Evolutionary conservation across 2,113 vertebrate species (phyloP).

Genomic region (Actinemys pallida): DNA sequence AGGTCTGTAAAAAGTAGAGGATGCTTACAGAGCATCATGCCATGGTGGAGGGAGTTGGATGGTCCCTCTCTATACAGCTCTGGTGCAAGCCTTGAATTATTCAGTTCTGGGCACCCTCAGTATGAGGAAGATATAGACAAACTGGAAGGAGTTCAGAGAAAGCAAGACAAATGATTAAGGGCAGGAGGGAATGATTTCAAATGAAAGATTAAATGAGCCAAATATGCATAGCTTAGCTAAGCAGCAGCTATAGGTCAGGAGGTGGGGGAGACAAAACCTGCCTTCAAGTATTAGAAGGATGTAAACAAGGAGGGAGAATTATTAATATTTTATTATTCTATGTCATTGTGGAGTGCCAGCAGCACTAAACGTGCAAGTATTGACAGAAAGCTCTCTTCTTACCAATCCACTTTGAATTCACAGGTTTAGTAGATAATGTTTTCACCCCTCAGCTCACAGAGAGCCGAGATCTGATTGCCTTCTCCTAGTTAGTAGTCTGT

Average conservation of each 20-base stretch:
- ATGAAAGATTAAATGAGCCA: conserved; percentile 46
- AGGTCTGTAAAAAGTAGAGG: neutral
- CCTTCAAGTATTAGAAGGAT: neutral
- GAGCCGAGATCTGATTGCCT: neutral
- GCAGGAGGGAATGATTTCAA: conserved; percentile 51
- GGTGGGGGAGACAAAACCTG: neutral
- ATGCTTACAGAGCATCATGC: neutral
- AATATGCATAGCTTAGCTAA: conserved; percentile 10
- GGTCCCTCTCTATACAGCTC: neutral
- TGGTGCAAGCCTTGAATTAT: neutral
- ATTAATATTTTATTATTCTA: neutral
- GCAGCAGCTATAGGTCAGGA: neutral
- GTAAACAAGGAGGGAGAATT: neutral
- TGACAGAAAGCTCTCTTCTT: neutral
- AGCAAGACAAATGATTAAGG: conserved; percentile 34
- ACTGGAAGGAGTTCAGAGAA: conserved; percentile 32
- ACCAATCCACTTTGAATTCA: neutral
- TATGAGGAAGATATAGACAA: neutral
- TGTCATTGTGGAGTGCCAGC: neutral
- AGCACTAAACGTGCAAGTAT: neutral
- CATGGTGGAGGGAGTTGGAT: neutral
- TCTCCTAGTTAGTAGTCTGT: neutral
- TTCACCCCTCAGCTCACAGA: too few relatives aligned
- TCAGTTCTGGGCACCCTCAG: neutral
- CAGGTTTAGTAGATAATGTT: neutral